Base-by-base conservation (phyloP, 2,888 invertebrate species). In the Crossocerus cetratus region DNA sequence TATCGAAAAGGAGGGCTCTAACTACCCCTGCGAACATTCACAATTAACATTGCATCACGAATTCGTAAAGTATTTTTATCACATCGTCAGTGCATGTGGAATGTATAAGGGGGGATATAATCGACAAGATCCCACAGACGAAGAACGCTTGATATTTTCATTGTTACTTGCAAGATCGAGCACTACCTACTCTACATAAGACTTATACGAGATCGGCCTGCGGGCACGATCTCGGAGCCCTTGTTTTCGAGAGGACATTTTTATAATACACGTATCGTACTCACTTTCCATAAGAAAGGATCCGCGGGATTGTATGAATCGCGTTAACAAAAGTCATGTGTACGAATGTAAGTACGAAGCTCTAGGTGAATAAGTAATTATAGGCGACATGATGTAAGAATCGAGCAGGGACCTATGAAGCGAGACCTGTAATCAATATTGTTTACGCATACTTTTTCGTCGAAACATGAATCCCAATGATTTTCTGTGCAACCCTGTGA, bases 261-360 rank as follows among this genome's bases (percentile, higher is more conserved):
- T 81, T 80, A 61, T 81, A 82, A 32, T 71, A 71, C 80, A 82
- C 56, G 69, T 77, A 71, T 77, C 72, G 62, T 66, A 76, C 61
- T 69, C 77, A 76, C 66, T 78, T 70, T 69, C 71, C 72, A 62
- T 71, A 71, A 76, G 68, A 44, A 55, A 66, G 67, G 63, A 57
- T 65, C 55, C 54, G 61, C 55, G 63, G 67, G 62, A 64, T 64
- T 70, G 67, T 67, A 63, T 65, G 65, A 70, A 23, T 70, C 64
- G 60, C 32, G 70, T 65, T 65, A 61, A 65, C 49, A 61, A 61
- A 61, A 76, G 66, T 65, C 63, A 74, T 56, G 65, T 62, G 62
- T 71, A 69, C 63, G 69, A 61, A 61, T 83, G 77, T 80, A 83
- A 83, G 80, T 84, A 83, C 77, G 76, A 84, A 80, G 75, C 82